A percentile compares a stretch with the other conserved stretches of the same genome.
phyloP scores from a whole-genome alignment of 2,797 vertebrate genomes.

The Australoheros facetus region DNA sequence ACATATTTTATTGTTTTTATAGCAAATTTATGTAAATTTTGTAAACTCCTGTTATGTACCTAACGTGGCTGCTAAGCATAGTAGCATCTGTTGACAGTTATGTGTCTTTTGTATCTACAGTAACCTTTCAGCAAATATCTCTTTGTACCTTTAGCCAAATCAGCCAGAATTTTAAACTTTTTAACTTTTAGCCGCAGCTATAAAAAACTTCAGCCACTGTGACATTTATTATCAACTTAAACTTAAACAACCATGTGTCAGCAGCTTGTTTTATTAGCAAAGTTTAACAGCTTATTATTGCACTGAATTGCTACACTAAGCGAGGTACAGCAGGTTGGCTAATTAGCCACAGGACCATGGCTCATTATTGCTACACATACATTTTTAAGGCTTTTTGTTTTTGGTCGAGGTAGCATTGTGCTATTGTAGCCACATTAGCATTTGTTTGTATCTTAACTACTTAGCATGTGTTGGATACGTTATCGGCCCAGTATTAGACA shows the following conservation, averaged over 20 bases:
- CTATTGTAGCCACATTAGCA: no score
- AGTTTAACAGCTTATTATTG: background rate
- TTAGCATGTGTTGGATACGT: no score
- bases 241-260: background rate
- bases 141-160: background rate
- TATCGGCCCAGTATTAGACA: no score
- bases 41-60: background rate
- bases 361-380: no score
- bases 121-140: background rate
- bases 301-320: background rate
- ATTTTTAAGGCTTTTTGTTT: background rate
- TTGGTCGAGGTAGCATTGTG: no score
- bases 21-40: background rate
- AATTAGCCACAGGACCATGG: background rate
- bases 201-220: no score
- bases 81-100: background rate
- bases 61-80: background rate
- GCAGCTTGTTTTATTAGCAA: background rate
- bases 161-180: background rate
- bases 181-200: background rate
- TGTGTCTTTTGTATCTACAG: background rate
- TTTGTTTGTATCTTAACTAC: no score
- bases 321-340: background rate
- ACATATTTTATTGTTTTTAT: background rate
- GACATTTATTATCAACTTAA: background rate